These are phyloP conservation scores for Sinohyriopsis cumingii DNA, from an alignment of 2,888 invertebrate species.

Conservation along the genomic window DNA sequence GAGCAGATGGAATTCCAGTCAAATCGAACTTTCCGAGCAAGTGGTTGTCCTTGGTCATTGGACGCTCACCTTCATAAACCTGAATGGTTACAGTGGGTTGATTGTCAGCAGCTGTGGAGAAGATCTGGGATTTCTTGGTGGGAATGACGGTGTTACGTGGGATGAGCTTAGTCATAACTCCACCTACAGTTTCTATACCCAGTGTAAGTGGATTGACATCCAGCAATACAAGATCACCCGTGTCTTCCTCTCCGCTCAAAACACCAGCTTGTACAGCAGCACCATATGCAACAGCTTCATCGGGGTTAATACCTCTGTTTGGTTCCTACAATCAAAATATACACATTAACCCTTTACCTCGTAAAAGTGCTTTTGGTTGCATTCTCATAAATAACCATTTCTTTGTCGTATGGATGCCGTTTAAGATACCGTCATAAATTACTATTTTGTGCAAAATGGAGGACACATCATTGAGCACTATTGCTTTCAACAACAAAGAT, in stretches of 20 bases:
- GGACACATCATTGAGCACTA: too few species aligned
- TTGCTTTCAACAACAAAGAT: too few species aligned
- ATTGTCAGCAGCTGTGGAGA: constrained; percentile 98
- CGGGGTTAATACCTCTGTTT: constrained; percentile 97
- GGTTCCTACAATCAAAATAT: constrained; percentile 81
- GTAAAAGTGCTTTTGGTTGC: too few species aligned
- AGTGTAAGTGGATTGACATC: constrained; percentile 99
- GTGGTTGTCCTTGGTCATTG: constrained; percentile 99
- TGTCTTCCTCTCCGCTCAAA: constrained; percentile 96
- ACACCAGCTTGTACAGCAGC: constrained; percentile 99
- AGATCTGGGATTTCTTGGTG: constrained; percentile 98
- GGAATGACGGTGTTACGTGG: constrained; percentile 98
- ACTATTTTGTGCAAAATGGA: too few species aligned
- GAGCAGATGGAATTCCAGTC: constrained; percentile 91
- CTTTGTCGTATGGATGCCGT: too few species aligned
- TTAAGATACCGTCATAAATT: too few species aligned
- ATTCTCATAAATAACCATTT: too few species aligned
- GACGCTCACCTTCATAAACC: constrained; percentile 96
- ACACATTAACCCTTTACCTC: too few species aligned
- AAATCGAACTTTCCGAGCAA: constrained; percentile 97
- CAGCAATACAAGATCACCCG: constrained; percentile 88
- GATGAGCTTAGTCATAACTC: constrained; percentile 99
- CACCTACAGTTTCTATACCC: constrained; percentile 99
- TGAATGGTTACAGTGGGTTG: constrained; percentile 99
- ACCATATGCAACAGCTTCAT: constrained; percentile 98